Percentiles rank a stretch among this genome's conserved stretches.
phyloP scores from a whole-genome alignment of 2,888 invertebrate genomes.

The Uloborus plumipes region DNA sequence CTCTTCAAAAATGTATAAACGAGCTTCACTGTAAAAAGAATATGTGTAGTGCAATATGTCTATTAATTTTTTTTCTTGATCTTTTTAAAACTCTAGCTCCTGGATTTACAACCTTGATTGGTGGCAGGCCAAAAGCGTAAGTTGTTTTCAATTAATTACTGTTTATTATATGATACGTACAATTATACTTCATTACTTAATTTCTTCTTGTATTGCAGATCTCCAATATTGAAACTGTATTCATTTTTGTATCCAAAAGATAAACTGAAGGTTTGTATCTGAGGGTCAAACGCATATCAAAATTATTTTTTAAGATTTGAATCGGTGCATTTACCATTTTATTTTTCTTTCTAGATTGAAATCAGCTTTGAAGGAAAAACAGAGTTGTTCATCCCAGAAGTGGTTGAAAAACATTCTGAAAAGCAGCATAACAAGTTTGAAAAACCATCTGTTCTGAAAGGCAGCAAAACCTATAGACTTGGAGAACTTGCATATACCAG shows the following conservation, averaged over 20 bases:
- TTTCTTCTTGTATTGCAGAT: slow-evolving; percentile 66
- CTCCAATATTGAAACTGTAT: slow-evolving; percentile 72
- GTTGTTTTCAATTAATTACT: slow-evolving; percentile 33
- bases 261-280: slow-evolving; percentile 68
- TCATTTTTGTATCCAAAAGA: slow-evolving; percentile 73
- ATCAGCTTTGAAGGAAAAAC: slow-evolving; percentile 66
- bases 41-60: no score
- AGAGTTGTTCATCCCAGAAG: slow-evolving; percentile 58
- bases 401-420: neutral
- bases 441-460: slow-evolving; percentile 23
- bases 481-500: slow-evolving; percentile 73
- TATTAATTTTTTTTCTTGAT: no score
- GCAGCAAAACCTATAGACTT: slow-evolving; percentile 68
- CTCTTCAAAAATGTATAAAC: no score
- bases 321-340: neutral
- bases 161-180: neutral
- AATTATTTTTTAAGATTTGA: neutral
- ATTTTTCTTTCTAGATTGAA: slow-evolving; percentile 40
- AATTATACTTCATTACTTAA: slow-evolving; percentile 4
- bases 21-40: no score
- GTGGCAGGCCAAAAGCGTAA: slow-evolving; percentile 74
- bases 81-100: slow-evolving; percentile 70
- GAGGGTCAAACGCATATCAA: neutral
- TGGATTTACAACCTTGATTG: slow-evolving; percentile 73
- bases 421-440: neutral